These are phyloP conservation scores for Acanthoscelides obtectus DNA, from an alignment of 2,888 invertebrate genomes.

Conservation along the genomic window DNA sequence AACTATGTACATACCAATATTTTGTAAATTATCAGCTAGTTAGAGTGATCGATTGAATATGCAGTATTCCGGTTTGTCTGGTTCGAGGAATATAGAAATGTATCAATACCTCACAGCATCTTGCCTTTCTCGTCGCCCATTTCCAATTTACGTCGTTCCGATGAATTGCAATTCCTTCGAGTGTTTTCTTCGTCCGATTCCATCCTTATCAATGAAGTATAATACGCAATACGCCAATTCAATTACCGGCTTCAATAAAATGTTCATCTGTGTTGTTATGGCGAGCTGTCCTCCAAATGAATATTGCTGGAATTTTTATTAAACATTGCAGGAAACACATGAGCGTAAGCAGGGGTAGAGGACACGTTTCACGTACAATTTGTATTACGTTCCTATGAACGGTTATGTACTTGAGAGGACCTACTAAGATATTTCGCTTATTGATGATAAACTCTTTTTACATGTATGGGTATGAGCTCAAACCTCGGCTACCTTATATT, in stretches of 20 bases:
- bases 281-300: not conserved
- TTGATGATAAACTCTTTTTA: too few relatives aligned
- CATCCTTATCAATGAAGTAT: not conserved
- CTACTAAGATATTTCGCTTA: too few relatives aligned
- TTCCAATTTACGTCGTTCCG: not conserved
- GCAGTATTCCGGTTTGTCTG: too few relatives aligned
- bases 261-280: not conserved
- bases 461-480: too few relatives aligned
- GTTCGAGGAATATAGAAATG: too few relatives aligned
- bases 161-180: not conserved
- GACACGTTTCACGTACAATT: too few relatives aligned
- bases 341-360: not conserved
- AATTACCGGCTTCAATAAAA: not conserved
- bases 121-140: not conserved
- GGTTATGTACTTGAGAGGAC: too few relatives aligned
- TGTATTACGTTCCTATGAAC: too few relatives aligned
- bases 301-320: not conserved
- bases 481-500: too few relatives aligned
- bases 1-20: too few relatives aligned
- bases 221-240: not conserved
- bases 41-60: too few relatives aligned
- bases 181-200: not conserved
- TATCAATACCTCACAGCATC: not conserved
- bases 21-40: too few relatives aligned
- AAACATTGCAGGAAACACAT: not conserved